Evolutionary conservation across 2,113 vertebrate species (phyloP), one percentile per base, ranked within the genome.

Genomic region (Siniperca chuatsi): DNA sequence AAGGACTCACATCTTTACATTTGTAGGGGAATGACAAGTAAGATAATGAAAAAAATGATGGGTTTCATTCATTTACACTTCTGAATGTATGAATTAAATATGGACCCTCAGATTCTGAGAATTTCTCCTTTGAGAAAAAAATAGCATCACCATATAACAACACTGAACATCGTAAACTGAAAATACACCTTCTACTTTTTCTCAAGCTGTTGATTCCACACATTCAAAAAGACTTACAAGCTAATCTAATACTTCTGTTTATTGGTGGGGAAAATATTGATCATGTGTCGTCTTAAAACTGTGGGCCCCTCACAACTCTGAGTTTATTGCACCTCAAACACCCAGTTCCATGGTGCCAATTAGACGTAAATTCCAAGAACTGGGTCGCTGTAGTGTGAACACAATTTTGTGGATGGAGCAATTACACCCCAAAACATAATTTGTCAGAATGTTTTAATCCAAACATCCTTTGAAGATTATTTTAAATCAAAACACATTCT

Each of bases 21-120:
- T 78, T 87, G 50, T 21, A 48, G 48, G 4, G 4, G 54, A 79
- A 79, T 72, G 10, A 25, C n/a, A 57, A 57, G 69, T 29, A 37
- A 80, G 44, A 37, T 71, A 5, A 60, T 58, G 29, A 64, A 64
- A 55, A 54, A 69, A 54, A 10, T 33, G 0, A 81, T 71, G 10
- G 15, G 13, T 29, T 79, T 76, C 69, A 46, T 35, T 74, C 15
- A 82, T 72, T 29, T n/a, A 62, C 76, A 40, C 44, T 25, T 35
- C 44, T 57, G 23, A 58, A 48, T 25, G 25, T 80, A n/a, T 75
- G 54, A 77, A 80, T 64, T 29, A 37, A 75, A 76, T 52, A 75
- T 70, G 3, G 23, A 52, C 52, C 21, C 4, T 35, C 40, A 2
- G 40, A 13, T 58, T 68, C 25, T 68, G 25, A 67, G 15, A 4